Conservation (phyloP, 35 echinoderm and acorn worm species). For the Lytechinus pictus region DNA sequence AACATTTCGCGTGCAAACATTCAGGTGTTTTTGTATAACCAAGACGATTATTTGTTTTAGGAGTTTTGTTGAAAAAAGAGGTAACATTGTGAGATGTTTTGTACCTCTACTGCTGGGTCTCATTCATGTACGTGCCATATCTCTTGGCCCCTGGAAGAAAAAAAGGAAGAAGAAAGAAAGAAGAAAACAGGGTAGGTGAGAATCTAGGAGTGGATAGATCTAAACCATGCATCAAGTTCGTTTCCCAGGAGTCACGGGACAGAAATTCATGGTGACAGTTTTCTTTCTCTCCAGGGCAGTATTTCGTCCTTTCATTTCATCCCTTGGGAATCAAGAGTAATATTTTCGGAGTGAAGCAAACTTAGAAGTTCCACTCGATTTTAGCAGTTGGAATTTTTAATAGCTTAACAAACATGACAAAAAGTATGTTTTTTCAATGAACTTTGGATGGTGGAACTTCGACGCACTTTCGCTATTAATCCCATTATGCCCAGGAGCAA, state of each 20-base stretch:
- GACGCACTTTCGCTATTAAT: not conserved
- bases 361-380: not conserved
- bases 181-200: not conserved
- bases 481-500: not conserved
- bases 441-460: not conserved
- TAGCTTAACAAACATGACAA: not conserved
- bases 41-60: not conserved
- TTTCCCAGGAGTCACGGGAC: not conserved
- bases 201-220: not conserved
- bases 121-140: not conserved
- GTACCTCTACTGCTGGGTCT: not conserved
- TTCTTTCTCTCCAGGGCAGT: not conserved
- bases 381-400: not conserved
- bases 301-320: not conserved
- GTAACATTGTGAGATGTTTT: conserved; percentile 12
- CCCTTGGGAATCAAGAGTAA: not conserved
- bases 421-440: not conserved
- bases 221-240: not conserved
- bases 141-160: not conserved
- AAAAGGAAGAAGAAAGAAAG: not conserved
- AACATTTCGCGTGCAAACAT: conserved; percentile 4
- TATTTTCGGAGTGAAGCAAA: not conserved
- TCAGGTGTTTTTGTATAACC: not conserved
- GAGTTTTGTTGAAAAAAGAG: not conserved
- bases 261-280: not conserved